Percentiles rank a stretch among this genome's conserved stretches.
These are phyloP conservation scores for Nymphalis polychloros DNA, from an alignment of 2,888 invertebrate genomes.

Conservation along the genomic window DNA sequence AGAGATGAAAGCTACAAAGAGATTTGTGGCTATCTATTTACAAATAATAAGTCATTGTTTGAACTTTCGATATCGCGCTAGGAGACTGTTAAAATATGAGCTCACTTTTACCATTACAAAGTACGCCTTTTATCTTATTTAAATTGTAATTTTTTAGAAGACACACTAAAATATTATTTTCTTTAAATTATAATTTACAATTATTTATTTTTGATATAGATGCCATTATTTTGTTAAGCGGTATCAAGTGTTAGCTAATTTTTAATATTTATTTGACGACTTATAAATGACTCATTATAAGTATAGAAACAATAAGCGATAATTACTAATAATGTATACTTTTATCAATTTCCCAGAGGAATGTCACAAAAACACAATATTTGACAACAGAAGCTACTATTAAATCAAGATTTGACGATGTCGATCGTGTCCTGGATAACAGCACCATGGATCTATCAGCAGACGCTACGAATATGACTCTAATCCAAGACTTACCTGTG, in stretches of 20 bases:
- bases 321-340: too few relatives aligned
- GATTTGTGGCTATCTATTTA: not conserved
- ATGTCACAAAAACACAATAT: slow-evolving; percentile 41
- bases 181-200: not conserved
- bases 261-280: not conserved
- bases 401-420: slow-evolving; percentile 29
- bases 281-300: not conserved
- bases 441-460: slow-evolving; percentile 59
- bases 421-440: slow-evolving; percentile 40
- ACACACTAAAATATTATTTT: not conserved
- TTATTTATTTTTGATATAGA: not conserved
- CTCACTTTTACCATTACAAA: slow-evolving; percentile 17
- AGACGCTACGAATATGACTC: slow-evolving; percentile 66
- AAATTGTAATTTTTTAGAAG: slow-evolving; percentile 1
- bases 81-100: not conserved
- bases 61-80: slow-evolving; percentile 23
- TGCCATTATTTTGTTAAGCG: too few relatives aligned
- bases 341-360: slow-evolving; percentile 48
- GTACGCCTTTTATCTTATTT: slow-evolving; percentile 1
- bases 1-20: not conserved
- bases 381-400: slow-evolving; percentile 44
- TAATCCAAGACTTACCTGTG: slow-evolving; percentile 69
- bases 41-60: not conserved
- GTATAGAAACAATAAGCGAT: not conserved
- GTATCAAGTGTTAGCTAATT: too few relatives aligned